Conservation (phyloP, 2,888 invertebrate species). For the Tupiocoris notatus region DNA sequence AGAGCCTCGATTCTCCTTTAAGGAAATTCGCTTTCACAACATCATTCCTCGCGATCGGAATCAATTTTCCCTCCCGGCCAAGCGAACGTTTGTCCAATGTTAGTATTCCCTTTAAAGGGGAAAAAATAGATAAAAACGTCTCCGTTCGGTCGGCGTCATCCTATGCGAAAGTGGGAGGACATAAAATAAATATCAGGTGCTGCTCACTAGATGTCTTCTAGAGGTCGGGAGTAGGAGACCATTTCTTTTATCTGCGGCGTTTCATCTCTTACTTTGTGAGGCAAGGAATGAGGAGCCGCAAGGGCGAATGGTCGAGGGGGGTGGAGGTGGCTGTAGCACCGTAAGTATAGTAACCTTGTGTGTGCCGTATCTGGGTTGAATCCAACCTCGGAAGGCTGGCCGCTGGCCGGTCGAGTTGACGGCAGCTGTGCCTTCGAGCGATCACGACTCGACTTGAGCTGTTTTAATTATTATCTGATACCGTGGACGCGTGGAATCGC, state of each 20-base stretch:
- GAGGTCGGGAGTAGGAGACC: background rate
- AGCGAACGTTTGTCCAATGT: background rate
- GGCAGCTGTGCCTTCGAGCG: constrained; percentile 26
- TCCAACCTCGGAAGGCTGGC: background rate
- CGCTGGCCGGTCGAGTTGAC: too few species aligned
- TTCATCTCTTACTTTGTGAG: background rate
- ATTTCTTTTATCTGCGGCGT: background rate
- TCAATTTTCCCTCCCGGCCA: background rate
- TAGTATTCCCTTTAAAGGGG: background rate
- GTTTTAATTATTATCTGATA: constrained; percentile 31
- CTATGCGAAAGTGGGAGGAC: background rate
- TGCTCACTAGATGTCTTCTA: background rate
- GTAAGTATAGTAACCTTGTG: background rate
- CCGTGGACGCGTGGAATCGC: background rate
- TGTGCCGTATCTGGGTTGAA: background rate
- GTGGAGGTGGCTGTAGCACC: too few species aligned
- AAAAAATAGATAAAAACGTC: too few species aligned
- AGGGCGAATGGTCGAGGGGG: background rate
- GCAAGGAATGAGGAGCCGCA: background rate
- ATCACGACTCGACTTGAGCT: constrained; percentile 15
- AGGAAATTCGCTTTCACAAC: background rate
- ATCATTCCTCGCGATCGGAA: background rate
- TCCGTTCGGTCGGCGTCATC: background rate
- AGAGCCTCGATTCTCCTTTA: constrained; percentile 5
- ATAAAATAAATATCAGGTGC: background rate